Base-by-base conservation (phyloP, 2,888 invertebrate genomes). In the Plutella xylostella region DNA sequence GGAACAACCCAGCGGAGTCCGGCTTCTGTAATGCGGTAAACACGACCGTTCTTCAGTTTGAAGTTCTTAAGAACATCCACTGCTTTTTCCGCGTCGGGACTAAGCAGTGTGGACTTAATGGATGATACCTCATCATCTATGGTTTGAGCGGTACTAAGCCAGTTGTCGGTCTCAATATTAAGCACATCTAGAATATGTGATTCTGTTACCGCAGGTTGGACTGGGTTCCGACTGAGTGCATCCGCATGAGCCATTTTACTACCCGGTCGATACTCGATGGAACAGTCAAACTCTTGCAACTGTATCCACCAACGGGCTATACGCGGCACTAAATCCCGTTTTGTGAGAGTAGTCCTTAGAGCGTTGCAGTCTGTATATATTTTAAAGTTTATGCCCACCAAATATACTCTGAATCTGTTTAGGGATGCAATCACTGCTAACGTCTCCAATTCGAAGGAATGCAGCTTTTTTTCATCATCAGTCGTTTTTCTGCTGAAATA, bases 211-310 rank as follows among this genome's bases (percentile, higher is more conserved):
- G 18, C 35, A n/a, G 22, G 9, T 7, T 28, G 38, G 4, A 44
- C 38, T 3, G 44, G 44, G n/a, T 44, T 28, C 9, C 44, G 37
- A 38, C 61, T 61, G 2, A 65, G 51, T 3, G 61, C 61, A 39
- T 65, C 61, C 1, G 60, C 60, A 39, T 65, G 65, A 2, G 50
- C 15, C 61, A 64, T 65, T 12, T 43, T 21, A 15, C 34, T 17
- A 40, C 54, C 55, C 0, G 57, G 25, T 18, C 54, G 42, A 30
- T 55, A 55, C 20, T 53, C 52, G 18, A 46, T 57, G 35, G 35
- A 44, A 38, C 38, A 57, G 31, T 48, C 42, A 28, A 40, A 48
- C 33, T 49, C 48, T 18, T 43, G 12, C 51, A 33, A 12, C 7
- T 34, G n/a, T 9, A 28, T 28, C 28, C 28, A 28, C 28, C 28